Percentiles rank a stretch among this genome's conserved stretches.
Conservation (phyloP, 2,113 vertebrate genomes). For the Cranoglanis bouderius region DNA sequence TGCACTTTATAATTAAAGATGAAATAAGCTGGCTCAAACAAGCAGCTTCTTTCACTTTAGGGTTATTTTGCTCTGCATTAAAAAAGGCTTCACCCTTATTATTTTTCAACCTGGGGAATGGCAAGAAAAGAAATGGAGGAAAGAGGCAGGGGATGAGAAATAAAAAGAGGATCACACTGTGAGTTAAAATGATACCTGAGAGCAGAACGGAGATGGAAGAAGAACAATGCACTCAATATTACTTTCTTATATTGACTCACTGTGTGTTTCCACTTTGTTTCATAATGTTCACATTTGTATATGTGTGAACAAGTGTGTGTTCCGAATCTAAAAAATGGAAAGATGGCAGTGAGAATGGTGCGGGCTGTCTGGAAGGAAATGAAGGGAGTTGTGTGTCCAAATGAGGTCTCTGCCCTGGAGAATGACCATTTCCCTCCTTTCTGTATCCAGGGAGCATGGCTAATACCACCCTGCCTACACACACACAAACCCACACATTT, state of each 20-base stretch:
- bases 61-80: slow-evolving; percentile 48
- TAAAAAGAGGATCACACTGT: slow-evolving; percentile 5
- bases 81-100: slow-evolving; percentile 51
- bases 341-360: background rate
- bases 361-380: background rate
- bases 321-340: background rate
- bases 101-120: slow-evolving; percentile 31
- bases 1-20: slow-evolving; percentile 59
- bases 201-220: background rate
- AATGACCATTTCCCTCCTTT: background rate
- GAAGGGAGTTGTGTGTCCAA: background rate
- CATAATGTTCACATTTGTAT: background rate
- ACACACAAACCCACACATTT: background rate
- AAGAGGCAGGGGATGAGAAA: background rate
- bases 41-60: slow-evolving; percentile 48
- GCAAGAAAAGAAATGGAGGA: background rate
- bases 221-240: background rate
- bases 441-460: background rate
- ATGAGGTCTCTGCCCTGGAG: background rate
- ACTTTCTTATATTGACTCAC: background rate
- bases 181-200: background rate
- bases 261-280: slow-evolving; percentile 15
- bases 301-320: background rate
- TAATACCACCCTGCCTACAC: slow-evolving; percentile 6
- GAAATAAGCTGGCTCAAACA: slow-evolving; percentile 50